Evolutionary conservation across 2,797 vertebrate genomes (phyloP).

Genomic region (Lepus oiostolus): DNA sequence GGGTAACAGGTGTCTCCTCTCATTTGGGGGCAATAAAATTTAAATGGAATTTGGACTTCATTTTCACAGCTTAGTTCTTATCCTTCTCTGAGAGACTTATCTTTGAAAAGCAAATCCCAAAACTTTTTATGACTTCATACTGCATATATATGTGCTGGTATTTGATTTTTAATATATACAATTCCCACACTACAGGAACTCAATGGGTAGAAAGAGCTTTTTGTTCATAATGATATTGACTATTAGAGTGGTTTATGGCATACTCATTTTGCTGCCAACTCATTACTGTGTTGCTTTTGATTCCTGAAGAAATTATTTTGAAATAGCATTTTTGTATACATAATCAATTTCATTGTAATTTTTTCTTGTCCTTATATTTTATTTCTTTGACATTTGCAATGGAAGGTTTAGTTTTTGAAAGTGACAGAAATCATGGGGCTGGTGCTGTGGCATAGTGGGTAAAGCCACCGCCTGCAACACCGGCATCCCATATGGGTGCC

Average conservation of each 20-base stretch:
- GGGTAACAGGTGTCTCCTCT: background rate
- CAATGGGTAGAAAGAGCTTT: constrained; percentile 31
- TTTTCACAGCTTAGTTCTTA: constrained; percentile 35
- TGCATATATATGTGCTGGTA: background rate
- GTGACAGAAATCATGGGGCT: constrained; percentile 41
- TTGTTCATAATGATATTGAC: constrained; percentile 47
- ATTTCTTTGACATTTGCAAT: constrained; percentile 70
- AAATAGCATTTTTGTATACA: constrained; percentile 44
- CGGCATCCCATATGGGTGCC: no score
- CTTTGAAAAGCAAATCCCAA: constrained; percentile 55
- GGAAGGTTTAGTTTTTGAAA: constrained; percentile 70
- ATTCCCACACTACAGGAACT: background rate
- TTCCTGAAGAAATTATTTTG: constrained; percentile 66
- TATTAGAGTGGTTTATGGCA: constrained; percentile 47
- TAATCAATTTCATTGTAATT: constrained; percentile 56
- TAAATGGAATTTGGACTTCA: background rate
- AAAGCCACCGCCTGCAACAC: no score
- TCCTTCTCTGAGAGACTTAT: constrained; percentile 58
- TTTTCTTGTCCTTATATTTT: constrained; percentile 63
- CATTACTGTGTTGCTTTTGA: constrained; percentile 33
- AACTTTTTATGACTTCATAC: constrained; percentile 40
- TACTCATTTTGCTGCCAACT: constrained; percentile 52
- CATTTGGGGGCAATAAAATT: background rate
- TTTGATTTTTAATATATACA: constrained; percentile 23
- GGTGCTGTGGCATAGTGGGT: background rate